Base-by-base conservation (phyloP, 2,113 vertebrate species). In the Ceuthmochares aereus region DNA sequence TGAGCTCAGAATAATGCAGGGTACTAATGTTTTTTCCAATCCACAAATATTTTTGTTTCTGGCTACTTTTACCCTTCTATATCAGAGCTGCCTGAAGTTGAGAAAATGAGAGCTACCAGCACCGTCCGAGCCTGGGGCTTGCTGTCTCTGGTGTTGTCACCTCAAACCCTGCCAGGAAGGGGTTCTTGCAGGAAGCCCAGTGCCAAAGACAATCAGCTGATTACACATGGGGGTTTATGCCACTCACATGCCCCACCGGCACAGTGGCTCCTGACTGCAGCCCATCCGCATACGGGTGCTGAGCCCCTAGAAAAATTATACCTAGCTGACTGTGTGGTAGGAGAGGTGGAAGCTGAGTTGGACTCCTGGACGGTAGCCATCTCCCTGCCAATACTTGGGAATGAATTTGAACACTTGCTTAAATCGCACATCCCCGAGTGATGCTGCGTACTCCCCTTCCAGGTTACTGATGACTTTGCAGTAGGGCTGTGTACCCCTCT, bases 151-250 rank as follows among this genome's bases (percentile, higher is more conserved):
- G 29, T 47, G 34, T 42, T 58, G 19, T 22, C 17, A 13, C 17
- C 42, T 77, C 26, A 76, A 45, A 58, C 30, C 54, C 30, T 73
- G 21, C 8, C 0, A 3, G 47, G 58, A 77, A 84, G 4, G 6
- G 11, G 4, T 2, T 4, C 12, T 10, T 3, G 0, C 14, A 45
- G 66, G 51, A 68, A 89, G 13, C 19, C 22, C 11, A 27, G 1
- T 0, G 1, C n/a, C 0, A 1, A 73, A 52, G 29, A 10, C 32
- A 62, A 5, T 9, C 1, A 0, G 7, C 30, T 18, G 14, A 37
- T 10, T 60, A 27, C 26, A 37, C 0, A 1, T 20, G 19, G 0
- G 5, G 36, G 58, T 42, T 66, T 42, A 13, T 64, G 51, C n/a
- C 55, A 34, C 60, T 56, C 4, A 0, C 23, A 14, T 10, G 15